Evolutionary conservation across 2,113 vertebrate genomes (phyloP).

Genomic region (Gavia stellata): DNA sequence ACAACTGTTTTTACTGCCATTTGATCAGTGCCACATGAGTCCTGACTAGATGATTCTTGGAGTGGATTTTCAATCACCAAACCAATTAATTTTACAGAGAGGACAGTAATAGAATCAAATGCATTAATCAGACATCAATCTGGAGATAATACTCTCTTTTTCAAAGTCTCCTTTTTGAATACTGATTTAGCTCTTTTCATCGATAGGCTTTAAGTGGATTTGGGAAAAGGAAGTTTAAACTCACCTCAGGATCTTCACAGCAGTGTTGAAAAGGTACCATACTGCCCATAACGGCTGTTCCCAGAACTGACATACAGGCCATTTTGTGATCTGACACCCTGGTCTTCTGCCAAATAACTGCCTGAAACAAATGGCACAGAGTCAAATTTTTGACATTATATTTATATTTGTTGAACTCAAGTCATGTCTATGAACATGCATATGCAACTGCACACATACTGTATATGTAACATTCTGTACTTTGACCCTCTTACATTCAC

Average conservation of each 20-base stretch:
- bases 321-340: slow-evolving; percentile 86
- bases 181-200: background rate
- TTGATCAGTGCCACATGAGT: slow-evolving; percentile 59
- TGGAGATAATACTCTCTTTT: background rate
- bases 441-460: slow-evolving; percentile 43
- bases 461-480: slow-evolving; percentile 66
- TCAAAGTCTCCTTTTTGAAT: background rate
- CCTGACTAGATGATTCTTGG: slow-evolving; percentile 30
- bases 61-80: slow-evolving; percentile 50
- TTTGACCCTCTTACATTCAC: slow-evolving; percentile 30
- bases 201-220: background rate
- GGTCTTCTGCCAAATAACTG: slow-evolving; percentile 91
- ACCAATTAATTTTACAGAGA: slow-evolving; percentile 50
- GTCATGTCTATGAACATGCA: slow-evolving; percentile 60
- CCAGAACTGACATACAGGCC: slow-evolving; percentile 89
- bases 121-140: background rate
- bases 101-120: background rate
- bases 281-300: slow-evolving; percentile 78
- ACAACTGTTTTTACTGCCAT: slow-evolving; percentile 64
- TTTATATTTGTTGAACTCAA: slow-evolving; percentile 64
- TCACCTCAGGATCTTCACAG: slow-evolving; percentile 86
- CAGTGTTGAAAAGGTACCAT: slow-evolving; percentile 83
- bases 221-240: slow-evolving; percentile 19
- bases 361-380: slow-evolving; percentile 81
- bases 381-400: slow-evolving; percentile 73